A percentile compares a stretch with the other conserved stretches of the same genome.
Conservation (phyloP, 2,797 vertebrate genomes). For the Intellagama lesueurii region DNA sequence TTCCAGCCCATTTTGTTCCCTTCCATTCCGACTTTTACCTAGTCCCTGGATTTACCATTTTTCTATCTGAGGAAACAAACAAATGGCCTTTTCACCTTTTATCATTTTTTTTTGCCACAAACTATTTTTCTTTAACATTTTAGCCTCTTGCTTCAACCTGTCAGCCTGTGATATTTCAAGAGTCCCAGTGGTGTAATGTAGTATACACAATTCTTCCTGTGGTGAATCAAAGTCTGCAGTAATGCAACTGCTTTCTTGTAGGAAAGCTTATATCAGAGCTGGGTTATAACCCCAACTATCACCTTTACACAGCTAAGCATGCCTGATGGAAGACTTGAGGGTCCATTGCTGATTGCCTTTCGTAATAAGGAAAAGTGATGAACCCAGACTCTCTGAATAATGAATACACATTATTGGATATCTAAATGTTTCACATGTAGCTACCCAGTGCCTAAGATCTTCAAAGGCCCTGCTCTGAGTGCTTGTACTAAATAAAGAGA, state of each 20-base stretch:
- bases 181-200: background rate
- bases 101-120: background rate
- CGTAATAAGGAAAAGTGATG: background rate
- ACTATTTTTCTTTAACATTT: slow-evolving; percentile 15
- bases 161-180: background rate
- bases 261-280: background rate
- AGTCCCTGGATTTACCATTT: background rate
- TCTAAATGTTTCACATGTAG: background rate
- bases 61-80: slow-evolving; percentile 17
- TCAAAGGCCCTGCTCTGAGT: background rate
- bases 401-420: background rate
- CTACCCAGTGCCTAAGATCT: background rate
- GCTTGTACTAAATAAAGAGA: background rate
- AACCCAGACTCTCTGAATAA: background rate
- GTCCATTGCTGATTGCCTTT: background rate
- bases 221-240: background rate
- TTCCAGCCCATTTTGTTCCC: too few relatives aligned
- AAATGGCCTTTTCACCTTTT: slow-evolving; percentile 18
- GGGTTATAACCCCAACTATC: background rate
- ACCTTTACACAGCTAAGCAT: background rate
- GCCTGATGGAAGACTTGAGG: background rate
- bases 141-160: background rate
- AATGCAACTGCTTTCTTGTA: background rate
- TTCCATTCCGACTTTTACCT: too few relatives aligned
- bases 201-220: rapidly evolving